Evolutionary conservation across 23 tunicate genomes (phyloP).

Genomic region (Trididemnum nubilum): DNA sequence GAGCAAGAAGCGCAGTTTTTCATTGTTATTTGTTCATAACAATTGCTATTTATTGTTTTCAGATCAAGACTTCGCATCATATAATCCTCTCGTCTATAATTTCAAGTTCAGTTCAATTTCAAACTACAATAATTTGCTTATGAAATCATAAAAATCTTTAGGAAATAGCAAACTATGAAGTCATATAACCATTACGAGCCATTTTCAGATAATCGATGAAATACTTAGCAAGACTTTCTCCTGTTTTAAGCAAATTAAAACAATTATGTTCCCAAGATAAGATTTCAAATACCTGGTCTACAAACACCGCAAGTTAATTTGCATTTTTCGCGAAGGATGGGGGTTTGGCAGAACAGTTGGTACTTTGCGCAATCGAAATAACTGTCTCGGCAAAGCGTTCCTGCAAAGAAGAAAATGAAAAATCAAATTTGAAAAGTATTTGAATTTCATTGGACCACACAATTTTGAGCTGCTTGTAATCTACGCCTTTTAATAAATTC

Average conservation of each 20-base stretch:
- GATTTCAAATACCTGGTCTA: background rate
- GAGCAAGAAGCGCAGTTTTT: background rate
- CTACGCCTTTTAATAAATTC: too few species aligned
- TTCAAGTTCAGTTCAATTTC: too few species aligned
- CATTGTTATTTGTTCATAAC: background rate
- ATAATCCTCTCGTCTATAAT: background rate
- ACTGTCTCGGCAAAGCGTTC: conserved; percentile 11
- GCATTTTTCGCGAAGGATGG: background rate
- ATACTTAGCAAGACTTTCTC: background rate
- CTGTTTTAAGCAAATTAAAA: background rate
- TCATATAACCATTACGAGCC: background rate
- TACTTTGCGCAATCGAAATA: background rate
- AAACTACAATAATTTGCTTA: too few species aligned
- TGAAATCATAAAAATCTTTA: too few species aligned
- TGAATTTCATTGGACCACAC: too few species aligned
- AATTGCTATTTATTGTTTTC: background rate
- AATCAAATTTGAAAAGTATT: too few species aligned
- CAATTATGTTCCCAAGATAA: background rate
- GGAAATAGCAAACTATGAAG: too few species aligned
- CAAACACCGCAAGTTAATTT: background rate
- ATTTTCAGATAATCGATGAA: background rate
- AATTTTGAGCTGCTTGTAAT: too few species aligned
- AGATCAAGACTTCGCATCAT: background rate
- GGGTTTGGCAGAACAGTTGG: background rate
- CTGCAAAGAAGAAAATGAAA: conserved; percentile 6